Percentiles rank a stretch among this genome's conserved stretches.
These are phyloP conservation scores for Gymnoscopelus braueri DNA, from an alignment of 2,797 vertebrate species.

Conservation along the genomic window DNA sequence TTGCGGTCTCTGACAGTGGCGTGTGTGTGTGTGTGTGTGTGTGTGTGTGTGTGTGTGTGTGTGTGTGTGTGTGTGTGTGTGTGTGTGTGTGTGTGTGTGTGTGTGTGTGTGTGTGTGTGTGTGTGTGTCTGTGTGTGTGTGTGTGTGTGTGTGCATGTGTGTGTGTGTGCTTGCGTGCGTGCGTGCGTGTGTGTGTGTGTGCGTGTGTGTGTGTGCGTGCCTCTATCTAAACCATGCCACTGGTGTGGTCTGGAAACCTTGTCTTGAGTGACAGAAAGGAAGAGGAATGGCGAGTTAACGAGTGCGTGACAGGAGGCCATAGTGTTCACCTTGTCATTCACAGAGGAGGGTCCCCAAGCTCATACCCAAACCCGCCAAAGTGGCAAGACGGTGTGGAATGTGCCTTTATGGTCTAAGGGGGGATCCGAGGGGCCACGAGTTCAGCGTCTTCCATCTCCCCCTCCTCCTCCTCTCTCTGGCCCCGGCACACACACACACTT, in stretches of 20 bases:
- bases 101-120: constrained; percentile 66
- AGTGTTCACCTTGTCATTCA: constrained; percentile 74
- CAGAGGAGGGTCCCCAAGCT: constrained; percentile 47
- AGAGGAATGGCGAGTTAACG: constrained; percentile 72
- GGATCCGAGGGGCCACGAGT: constrained; percentile 54
- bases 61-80: constrained; percentile 67
- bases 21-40: constrained; percentile 66
- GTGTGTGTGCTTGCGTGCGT: constrained; percentile 52
- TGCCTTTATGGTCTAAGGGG: constrained; percentile 63
- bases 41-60: constrained; percentile 65
- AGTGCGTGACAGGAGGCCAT: constrained; percentile 69
- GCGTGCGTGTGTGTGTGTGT: constrained; percentile 66
- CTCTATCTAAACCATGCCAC: constrained; percentile 14
- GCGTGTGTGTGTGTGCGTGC: constrained; percentile 43
- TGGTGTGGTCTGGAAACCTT: constrained; percentile 47
- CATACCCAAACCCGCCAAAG: constrained; percentile 50
- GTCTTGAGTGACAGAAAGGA: constrained; percentile 70
- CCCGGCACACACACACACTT: constrained; percentile 45
- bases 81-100: constrained; percentile 64
- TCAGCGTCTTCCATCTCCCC: constrained; percentile 47
- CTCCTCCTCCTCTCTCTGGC: constrained; percentile 32
- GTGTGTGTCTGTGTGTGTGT: constrained; percentile 68
- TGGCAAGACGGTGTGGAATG: constrained; percentile 75
- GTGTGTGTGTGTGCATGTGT: constrained; percentile 65
- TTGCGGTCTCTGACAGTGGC: constrained; percentile 68